Conservation (phyloP, 2,113 vertebrate genomes). For the Albula goreensis region DNA sequence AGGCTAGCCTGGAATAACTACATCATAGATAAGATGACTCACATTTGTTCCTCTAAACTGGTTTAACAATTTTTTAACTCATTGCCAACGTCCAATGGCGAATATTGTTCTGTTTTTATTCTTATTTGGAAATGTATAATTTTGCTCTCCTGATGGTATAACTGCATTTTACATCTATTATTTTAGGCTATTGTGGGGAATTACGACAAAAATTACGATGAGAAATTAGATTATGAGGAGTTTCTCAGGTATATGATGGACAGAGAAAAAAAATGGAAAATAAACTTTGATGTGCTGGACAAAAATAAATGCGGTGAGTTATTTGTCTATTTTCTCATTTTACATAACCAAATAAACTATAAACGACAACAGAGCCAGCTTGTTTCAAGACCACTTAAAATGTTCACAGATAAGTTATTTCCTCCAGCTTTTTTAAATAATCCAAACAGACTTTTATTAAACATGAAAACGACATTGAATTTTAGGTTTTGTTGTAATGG, state of each 20-base stretch:
- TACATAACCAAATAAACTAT: too few relatives aligned
- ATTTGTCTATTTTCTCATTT: background rate
- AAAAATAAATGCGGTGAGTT: slow-evolving; percentile 70
- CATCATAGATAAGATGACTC: background rate
- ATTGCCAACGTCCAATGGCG: too few relatives aligned
- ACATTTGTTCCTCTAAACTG: too few relatives aligned
- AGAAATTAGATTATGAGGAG: slow-evolving; percentile 66
- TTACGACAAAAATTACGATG: slow-evolving; percentile 65
- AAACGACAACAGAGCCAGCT: background rate
- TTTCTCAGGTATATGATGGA: slow-evolving; percentile 70
- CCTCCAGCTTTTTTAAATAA: background rate
- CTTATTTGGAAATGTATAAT: background rate
- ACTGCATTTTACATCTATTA: background rate
- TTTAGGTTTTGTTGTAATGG: background rate
- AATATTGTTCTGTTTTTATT: background rate
- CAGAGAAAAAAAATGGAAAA: slow-evolving; percentile 71
- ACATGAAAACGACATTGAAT: too few relatives aligned
- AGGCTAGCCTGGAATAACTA: background rate
- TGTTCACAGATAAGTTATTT: background rate
- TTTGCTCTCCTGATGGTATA: background rate
- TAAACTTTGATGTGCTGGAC: slow-evolving; percentile 69
- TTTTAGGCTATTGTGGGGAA: slow-evolving; percentile 57
- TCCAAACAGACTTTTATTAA: too few relatives aligned
- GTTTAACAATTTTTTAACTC: background rate
- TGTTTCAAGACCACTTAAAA: background rate